Conservation (phyloP, 2,113 vertebrate genomes). For the Eurystomus gularis region DNA sequence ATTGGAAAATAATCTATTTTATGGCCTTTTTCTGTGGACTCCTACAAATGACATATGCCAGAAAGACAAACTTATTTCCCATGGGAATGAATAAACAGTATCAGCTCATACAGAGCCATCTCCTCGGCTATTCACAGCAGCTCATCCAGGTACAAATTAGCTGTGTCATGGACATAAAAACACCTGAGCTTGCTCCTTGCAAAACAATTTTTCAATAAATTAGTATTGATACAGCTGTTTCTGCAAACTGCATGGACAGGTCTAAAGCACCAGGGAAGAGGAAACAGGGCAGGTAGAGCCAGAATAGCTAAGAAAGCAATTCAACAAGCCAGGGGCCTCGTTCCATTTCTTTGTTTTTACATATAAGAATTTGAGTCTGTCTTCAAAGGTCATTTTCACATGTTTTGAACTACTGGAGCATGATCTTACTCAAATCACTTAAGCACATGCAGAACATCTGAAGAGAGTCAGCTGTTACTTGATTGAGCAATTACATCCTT, state of each 20-base stretch:
- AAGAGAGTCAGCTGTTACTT: background rate
- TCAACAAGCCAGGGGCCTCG: background rate
- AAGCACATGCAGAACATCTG: background rate
- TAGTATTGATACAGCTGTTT: background rate
- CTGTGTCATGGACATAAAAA: background rate
- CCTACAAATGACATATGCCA: background rate
- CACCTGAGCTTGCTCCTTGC: background rate
- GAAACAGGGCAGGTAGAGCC: background rate
- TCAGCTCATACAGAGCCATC: background rate
- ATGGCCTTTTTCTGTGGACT: background rate
- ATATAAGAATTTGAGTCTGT: background rate
- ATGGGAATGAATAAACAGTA: background rate
- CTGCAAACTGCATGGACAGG: background rate
- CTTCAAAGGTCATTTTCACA: background rate
- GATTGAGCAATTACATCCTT: background rate
- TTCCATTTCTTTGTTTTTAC: background rate
- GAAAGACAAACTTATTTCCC: background rate
- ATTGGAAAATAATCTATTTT: background rate
- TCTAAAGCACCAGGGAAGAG: background rate
- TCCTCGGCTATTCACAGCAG: background rate
- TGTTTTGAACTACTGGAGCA: background rate
- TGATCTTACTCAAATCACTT: background rate
- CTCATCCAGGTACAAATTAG: background rate
- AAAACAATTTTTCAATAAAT: slow-evolving; percentile 6
- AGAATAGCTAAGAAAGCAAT: background rate